phyloP scores from a whole-genome alignment of 2,113 vertebrate genomes.

The Axis porcinus region DNA sequence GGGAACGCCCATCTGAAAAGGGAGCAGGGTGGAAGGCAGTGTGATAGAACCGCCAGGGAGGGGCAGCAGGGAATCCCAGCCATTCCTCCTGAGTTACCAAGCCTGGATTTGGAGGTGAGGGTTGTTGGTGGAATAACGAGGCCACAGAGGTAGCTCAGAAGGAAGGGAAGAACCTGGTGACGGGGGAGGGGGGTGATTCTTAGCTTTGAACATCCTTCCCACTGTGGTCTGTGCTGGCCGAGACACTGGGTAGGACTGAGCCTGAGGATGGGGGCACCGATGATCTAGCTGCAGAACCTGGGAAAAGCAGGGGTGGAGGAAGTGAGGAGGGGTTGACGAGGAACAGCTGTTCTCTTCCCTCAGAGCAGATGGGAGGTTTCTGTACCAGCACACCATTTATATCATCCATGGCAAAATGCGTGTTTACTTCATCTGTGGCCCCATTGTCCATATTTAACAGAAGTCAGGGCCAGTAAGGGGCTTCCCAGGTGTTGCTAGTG shows the following conservation, averaged over 20 bases:
- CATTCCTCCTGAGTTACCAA: neutral
- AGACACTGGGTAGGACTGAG: neutral
- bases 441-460: neutral
- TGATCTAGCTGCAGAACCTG: neutral
- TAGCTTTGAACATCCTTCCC: neutral
- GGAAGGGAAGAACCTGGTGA: neutral
- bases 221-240: neutral
- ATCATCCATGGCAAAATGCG: neutral
- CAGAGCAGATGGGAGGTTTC: neutral
- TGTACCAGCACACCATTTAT: neutral
- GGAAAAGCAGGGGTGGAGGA: constrained; percentile 33
- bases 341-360: constrained; percentile 45
- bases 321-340: neutral
- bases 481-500: neutral
- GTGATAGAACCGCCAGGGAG: neutral
- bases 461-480: neutral
- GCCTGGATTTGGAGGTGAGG: neutral
- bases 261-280: neutral
- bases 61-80: neutral
- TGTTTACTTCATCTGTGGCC: neutral
- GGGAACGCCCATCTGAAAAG: neutral
- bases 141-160: neutral
- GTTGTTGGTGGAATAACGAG: neutral
- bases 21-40: neutral
- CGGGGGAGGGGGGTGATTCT: neutral